These are phyloP conservation scores for Oryzias celebensis DNA, from an alignment of 2,113 vertebrate genomes.

Conservation along the genomic window DNA sequence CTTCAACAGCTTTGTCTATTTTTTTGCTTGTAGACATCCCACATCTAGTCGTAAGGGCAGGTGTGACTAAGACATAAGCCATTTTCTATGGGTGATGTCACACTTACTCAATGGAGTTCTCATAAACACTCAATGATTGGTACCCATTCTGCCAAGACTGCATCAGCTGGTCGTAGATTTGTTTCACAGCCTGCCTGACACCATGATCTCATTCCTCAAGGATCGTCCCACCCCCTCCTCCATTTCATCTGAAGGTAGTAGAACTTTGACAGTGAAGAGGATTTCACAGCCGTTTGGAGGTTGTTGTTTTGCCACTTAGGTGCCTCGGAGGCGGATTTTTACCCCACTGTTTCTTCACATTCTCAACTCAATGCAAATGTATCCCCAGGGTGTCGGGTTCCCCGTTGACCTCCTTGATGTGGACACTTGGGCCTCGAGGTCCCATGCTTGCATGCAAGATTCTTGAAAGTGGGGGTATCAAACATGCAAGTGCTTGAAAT, in stretches of 20 bases:
- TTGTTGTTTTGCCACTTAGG: conserved; percentile 59
- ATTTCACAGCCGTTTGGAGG: conserved; percentile 60
- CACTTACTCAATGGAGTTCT: no score
- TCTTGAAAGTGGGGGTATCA: conserved; percentile 72
- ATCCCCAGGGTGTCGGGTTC: conserved; percentile 68
- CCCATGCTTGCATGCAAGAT: conserved; percentile 65
- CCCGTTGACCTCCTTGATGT: conserved; percentile 77
- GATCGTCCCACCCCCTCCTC: conserved; percentile 26
- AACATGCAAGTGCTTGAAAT: conserved; percentile 71
- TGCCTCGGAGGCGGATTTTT: conserved; percentile 53
- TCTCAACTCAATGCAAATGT: conserved; percentile 76
- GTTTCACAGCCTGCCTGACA: conserved; percentile 29
- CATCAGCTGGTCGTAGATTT: conserved; percentile 49
- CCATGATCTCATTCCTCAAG: conserved; percentile 41
- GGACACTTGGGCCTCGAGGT: conserved; percentile 67
- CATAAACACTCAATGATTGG: conserved; percentile 12
- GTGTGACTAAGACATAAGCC: no score
- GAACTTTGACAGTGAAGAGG: conserved; percentile 41
- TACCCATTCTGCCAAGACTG: conserved; percentile 40
- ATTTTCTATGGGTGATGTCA: no score
- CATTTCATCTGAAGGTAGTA: conserved; percentile 34
- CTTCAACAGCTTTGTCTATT: no score
- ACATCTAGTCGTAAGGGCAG: no score
- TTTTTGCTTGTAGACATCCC: no score
- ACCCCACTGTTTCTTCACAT: conserved; percentile 60